Evolutionary conservation across 30 jellyfish, hydroid and myxozoan species (phyloP).

Genomic region (Hydra vulgaris): DNA sequence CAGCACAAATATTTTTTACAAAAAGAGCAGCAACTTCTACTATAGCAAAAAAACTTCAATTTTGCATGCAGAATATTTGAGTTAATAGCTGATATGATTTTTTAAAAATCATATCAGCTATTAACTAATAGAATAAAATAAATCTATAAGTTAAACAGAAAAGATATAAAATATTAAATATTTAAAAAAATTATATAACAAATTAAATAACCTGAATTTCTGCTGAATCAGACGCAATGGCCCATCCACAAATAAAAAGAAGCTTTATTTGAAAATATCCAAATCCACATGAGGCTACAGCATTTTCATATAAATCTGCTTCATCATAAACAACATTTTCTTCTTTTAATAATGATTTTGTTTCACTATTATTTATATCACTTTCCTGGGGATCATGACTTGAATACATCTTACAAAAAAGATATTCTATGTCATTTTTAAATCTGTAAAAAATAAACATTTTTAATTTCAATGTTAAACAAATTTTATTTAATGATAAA

Average conservation of each 20-base stretch:
- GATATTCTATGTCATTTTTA: not conserved
- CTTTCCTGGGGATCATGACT: not conserved
- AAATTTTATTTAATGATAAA: too few relatives aligned
- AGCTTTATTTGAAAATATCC: constrained; percentile 50
- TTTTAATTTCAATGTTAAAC: too few relatives aligned
- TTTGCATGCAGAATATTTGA: too few relatives aligned
- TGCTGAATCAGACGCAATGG: constrained; percentile 84
- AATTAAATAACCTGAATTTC: constrained; percentile 54
- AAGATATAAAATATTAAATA: too few relatives aligned
- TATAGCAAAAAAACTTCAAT: too few relatives aligned
- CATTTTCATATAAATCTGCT: constrained; percentile 59
- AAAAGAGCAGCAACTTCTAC: too few relatives aligned
- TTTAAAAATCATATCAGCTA: too few relatives aligned
- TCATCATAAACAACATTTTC: constrained; percentile 14
- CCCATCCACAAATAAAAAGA: constrained; percentile 92
- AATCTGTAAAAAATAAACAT: not conserved
- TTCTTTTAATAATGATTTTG: not conserved
- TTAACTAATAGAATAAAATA: too few relatives aligned
- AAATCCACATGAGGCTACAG: constrained; percentile 63
- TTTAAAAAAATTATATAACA: not conserved
- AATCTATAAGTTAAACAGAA: too few relatives aligned
- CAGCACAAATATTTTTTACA: too few relatives aligned
- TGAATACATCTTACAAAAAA: not conserved
- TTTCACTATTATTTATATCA: not conserved
- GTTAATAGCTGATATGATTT: too few relatives aligned